A percentile compares a stretch with the other conserved stretches of the same genome.
phyloP scores from a whole-genome alignment of 2,888 invertebrate species.

The Augiades crinisus region DNA sequence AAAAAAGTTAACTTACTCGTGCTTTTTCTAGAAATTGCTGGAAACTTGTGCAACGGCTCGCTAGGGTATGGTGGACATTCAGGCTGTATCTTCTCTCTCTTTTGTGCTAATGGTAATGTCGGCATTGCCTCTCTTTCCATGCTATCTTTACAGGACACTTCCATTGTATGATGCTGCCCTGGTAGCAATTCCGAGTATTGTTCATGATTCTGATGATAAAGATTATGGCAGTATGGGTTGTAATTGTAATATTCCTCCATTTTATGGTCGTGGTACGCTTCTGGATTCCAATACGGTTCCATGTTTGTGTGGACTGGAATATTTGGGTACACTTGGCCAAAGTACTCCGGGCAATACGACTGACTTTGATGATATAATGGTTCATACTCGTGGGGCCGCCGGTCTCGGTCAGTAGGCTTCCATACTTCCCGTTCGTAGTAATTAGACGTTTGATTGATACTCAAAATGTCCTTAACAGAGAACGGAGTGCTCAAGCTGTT shows the following conservation, averaged over 20 bases:
- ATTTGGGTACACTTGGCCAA: constrained; percentile 55
- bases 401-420: constrained; percentile 55
- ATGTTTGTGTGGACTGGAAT: constrained; percentile 55
- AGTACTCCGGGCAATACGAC: constrained; percentile 58
- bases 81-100: constrained; percentile 10
- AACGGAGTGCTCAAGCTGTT: constrained; percentile 61
- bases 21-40: constrained; percentile 48
- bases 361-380: constrained; percentile 52
- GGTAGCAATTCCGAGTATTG: constrained; percentile 44
- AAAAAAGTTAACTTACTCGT: constrained; percentile 64
- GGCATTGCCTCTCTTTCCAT: constrained; percentile 34
- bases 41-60: constrained; percentile 42
- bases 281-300: constrained; percentile 63
- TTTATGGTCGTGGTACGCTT: constrained; percentile 59
- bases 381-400: constrained; percentile 54
- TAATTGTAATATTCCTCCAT: constrained; percentile 66
- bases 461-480: constrained; percentile 69
- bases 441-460: constrained; percentile 55
- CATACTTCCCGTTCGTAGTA: constrained; percentile 62
- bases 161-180: constrained; percentile 37
- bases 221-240: constrained; percentile 61
- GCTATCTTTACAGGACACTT: constrained; percentile 42
- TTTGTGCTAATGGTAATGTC: neutral
- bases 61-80: constrained; percentile 29
- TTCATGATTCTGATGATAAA: constrained; percentile 63